These are phyloP conservation scores for Platycheirus albimanus DNA, from an alignment of 2,888 invertebrate genomes.

Conservation along the genomic window DNA sequence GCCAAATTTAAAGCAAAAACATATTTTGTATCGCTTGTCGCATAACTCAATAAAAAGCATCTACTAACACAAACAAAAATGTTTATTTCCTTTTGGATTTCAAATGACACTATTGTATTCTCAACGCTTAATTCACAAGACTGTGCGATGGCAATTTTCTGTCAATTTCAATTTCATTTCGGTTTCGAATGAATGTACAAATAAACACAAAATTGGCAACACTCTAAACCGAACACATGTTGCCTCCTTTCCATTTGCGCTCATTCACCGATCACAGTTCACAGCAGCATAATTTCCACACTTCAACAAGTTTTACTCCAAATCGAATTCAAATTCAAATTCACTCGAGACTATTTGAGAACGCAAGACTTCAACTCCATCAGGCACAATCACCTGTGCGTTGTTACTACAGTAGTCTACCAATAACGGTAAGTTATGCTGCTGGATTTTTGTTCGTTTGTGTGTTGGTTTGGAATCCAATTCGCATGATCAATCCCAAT, in stretches of 20 bases:
- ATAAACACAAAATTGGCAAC: conserved; percentile 56
- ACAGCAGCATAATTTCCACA: conserved; percentile 30
- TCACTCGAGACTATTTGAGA: conserved; percentile 37
- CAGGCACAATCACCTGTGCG: conserved; percentile 66
- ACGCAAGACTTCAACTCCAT: conserved; percentile 36
- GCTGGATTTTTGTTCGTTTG: conserved; percentile 34
- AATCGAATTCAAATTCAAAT: conserved; percentile 39
- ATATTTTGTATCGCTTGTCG: no score
- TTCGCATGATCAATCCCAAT: conserved; percentile 63
- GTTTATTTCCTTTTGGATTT: no score
- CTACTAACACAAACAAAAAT: no score
- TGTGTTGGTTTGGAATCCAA: conserved; percentile 52
- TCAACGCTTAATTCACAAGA: conserved; percentile 7
- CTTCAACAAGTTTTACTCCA: background rate
- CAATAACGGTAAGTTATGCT: conserved; percentile 68
- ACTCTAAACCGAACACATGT: conserved; percentile 28
- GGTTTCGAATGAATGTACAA: conserved; percentile 25
- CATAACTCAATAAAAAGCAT: no score
- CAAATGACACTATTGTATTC: no score
- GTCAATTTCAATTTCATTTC: conserved; percentile 30
- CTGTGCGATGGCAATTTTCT: conserved; percentile 5
- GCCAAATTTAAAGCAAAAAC: no score
- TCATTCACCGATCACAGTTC: conserved; percentile 16
- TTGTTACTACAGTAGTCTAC: conserved; percentile 30
- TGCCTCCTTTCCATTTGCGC: conserved; percentile 3